Evolutionary conservation across 2,797 vertebrate genomes (phyloP), one percentile per base, ranked within the genome.

Genomic region (Heliangelus exortis): DNA sequence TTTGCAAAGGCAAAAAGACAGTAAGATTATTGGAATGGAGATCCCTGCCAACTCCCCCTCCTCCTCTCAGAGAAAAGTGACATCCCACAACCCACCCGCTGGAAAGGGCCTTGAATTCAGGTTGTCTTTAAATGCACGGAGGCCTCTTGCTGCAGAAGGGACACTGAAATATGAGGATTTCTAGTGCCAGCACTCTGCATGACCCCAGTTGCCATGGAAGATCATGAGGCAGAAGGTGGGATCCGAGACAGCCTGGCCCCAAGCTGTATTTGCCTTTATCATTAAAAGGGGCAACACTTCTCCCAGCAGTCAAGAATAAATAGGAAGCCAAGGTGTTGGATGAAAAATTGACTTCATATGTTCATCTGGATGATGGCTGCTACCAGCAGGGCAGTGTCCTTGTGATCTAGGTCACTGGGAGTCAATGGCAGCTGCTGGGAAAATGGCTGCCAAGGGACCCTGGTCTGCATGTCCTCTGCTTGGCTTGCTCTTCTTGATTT

Each of bases 31-130:
- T 84, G 41, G 53, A 87, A 77, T n/a, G 39, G 59, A 73, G 48
- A 74, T 62, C 10, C 5, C 29, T 10, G 3, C 11, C 43, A 74
- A 19, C 6, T 61, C 29, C 14, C 7, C 18, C 20, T 50, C 19
- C 33, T 13, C 1, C 2, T 23, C 28, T 81, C 3, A 2, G 67
- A 74, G 12, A 72, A 86, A 7, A 10, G 15, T 53, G 79, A 21
- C n/a, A 39, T 57, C 33, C 19, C 9, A n/a, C 9, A 19, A 39
- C 26, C 22, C 11, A 18, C 1, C 2, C 0, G 0, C 36, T 84
- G 62, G 26, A 88, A 89, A 74, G 17, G 12, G 0, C 0, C 11
- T 29, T 73, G 72, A 63, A 54, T 53, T 54, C 12, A 48, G 12
- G 6, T 15, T 90, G 5, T 15, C 18, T 79, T 7, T 47, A 43